These are phyloP conservation scores for Scomber scombrus DNA, from an alignment of 2,113 vertebrate genomes.

Conservation along the genomic window DNA sequence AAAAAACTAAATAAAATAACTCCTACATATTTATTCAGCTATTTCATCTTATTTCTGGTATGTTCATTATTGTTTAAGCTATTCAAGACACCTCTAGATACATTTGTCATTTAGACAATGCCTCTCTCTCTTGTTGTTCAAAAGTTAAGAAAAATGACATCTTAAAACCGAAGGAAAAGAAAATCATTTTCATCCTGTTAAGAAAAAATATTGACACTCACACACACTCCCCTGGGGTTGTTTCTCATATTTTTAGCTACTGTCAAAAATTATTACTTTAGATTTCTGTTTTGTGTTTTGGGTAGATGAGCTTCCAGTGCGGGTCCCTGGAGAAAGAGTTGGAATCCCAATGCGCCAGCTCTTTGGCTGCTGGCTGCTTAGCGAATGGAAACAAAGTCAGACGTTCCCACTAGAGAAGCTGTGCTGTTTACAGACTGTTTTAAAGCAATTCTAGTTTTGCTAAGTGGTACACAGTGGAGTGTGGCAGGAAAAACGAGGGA, in stretches of 20 bases:
- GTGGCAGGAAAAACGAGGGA: conserved; percentile 10
- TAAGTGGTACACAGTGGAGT: conserved; percentile 27
- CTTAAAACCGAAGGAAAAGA: conserved; percentile 37
- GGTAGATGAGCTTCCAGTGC: conserved; percentile 65
- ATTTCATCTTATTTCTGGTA: not conserved
- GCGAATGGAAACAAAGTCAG: conserved; percentile 56
- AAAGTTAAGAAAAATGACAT: conserved; percentile 49
- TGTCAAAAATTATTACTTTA: conserved; percentile 74
- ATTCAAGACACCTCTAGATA: not conserved
- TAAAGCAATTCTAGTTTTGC: conserved; percentile 49
- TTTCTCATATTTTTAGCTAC: conserved; percentile 72
- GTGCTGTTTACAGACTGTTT: conserved; percentile 61
- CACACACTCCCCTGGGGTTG: conserved; percentile 48
- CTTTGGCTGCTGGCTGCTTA: conserved; percentile 69
- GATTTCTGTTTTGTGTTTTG: conserved; percentile 62
- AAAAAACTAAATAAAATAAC: too few species aligned
- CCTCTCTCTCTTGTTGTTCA: conserved; percentile 6
- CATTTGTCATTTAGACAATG: conserved; percentile 9
- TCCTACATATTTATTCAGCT: conserved; percentile 8
- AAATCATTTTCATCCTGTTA: conserved; percentile 51
- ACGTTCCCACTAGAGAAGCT: conserved; percentile 56
- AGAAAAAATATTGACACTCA: conserved; percentile 74
- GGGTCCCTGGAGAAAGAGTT: conserved; percentile 73
- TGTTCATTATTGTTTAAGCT: not conserved
- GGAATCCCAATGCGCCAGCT: conserved; percentile 65